These are phyloP conservation scores for Neria commutata DNA, from an alignment of 2,888 invertebrate species.

Conservation along the genomic window DNA sequence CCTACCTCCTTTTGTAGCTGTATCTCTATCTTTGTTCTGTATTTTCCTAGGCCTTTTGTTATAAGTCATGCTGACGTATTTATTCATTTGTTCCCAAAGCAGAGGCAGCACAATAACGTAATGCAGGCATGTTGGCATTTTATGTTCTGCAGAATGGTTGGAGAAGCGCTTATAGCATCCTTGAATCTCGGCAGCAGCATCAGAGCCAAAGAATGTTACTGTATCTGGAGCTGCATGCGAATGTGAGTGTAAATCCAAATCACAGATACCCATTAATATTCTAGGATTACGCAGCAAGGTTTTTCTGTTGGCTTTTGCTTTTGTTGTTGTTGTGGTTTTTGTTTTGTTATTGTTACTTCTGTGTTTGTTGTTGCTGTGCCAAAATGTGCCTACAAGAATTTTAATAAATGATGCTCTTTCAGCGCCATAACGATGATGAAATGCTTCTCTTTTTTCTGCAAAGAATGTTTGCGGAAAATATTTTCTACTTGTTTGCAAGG, in stretches of 20 bases:
- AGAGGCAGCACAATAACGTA: no score
- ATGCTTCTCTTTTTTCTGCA: neutral
- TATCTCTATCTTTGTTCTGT: no score
- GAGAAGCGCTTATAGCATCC: no score
- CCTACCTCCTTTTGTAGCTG: no score
- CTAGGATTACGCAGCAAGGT: neutral
- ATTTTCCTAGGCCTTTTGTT: neutral
- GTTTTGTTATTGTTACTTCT: neutral
- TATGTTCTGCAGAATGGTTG: no score
- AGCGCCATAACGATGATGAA: neutral
- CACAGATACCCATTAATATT: neutral
- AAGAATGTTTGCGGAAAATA: no score
- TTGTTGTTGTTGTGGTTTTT: neutral
- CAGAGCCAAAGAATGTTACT: no score
- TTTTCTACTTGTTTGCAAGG: no score
- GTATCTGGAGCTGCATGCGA: no score
- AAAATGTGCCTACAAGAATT: neutral
- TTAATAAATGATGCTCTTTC: constrained; percentile 3
- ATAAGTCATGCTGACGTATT: neutral
- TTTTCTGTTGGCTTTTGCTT: neutral
- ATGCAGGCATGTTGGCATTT: constrained; percentile 1
- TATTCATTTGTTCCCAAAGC: constrained; percentile 5
- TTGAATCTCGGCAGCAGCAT: no score
- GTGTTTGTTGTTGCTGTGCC: neutral
- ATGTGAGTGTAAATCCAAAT: neutral